Conservation (phyloP, 1,140 invertebrate genomes). For the Drosophila nigrodunni region DNA sequence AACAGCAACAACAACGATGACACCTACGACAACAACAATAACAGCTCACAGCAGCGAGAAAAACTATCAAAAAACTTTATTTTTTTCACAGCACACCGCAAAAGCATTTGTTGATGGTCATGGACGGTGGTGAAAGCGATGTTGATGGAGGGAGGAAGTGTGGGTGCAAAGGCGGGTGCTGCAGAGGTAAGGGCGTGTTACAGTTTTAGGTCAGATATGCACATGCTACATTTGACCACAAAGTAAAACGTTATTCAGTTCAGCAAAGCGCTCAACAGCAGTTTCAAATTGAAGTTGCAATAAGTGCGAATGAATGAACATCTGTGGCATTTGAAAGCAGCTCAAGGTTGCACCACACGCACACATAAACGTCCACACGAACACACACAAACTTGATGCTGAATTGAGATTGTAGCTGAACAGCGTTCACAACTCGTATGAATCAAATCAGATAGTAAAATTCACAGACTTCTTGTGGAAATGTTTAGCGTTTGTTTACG, state of each 20-base stretch:
- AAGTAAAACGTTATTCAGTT: constrained; percentile 75
- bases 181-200: constrained; percentile 26
- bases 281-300: constrained; percentile 74
- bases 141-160: neutral
- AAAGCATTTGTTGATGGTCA: constrained; percentile 62
- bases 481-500: constrained; percentile 6
- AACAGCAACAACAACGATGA: constrained; percentile 10
- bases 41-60: constrained; percentile 52
- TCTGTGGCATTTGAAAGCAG: constrained; percentile 8
- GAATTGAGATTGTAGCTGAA: constrained; percentile 12
- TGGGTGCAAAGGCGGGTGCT: neutral
- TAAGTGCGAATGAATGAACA: constrained; percentile 66
- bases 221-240: constrained; percentile 78
- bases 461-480: neutral
- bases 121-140: neutral
- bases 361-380: neutral
- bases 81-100: constrained; percentile 56
- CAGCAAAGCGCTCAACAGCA: constrained; percentile 64
- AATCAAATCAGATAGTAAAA: constrained; percentile 10
- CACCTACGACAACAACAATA: neutral
- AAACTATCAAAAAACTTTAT: constrained; percentile 60
- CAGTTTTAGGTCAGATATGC: constrained; percentile 62
- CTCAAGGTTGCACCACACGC: constrained; percentile 11
- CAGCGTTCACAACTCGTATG: neutral
- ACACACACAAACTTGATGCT: constrained; percentile 8